Evolutionary conservation across 2,888 invertebrate species (phyloP).

Genomic region (Amiota minor): DNA sequence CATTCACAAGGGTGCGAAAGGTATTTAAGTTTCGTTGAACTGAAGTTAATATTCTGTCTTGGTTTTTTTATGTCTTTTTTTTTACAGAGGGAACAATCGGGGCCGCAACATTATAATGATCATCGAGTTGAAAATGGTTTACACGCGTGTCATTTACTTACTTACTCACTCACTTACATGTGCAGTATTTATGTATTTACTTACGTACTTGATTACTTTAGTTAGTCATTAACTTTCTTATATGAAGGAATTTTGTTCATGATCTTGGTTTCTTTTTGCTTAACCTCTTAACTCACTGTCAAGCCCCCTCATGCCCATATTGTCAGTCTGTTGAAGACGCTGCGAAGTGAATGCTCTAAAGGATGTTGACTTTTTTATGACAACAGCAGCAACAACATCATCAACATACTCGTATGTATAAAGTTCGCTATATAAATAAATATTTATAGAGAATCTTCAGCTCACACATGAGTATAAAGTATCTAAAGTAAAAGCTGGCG

Average conservation of each 20-base stretch:
- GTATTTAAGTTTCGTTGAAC: too few species aligned
- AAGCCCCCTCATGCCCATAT: not conserved
- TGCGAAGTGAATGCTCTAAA: constrained; percentile 62
- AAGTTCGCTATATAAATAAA: constrained; percentile 3
- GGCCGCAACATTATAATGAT: constrained; percentile 27
- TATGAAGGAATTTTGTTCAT: not conserved
- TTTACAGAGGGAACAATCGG: too few species aligned
- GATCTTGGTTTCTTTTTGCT: not conserved
- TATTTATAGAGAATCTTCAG: not conserved
- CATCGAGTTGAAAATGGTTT: not conserved
- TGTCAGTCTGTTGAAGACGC: not conserved
- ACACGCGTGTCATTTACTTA: constrained; percentile 41
- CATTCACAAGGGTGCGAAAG: too few species aligned
- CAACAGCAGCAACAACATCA: not conserved
- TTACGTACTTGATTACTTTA: constrained; percentile 34
- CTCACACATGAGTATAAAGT: too few species aligned
- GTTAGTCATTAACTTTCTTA: not conserved
- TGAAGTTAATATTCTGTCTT: not conserved
- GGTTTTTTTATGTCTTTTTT: not conserved
- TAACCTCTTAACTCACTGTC: not conserved
- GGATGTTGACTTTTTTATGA: constrained; percentile 66
- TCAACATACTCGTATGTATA: constrained; percentile 18
- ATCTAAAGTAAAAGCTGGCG: not conserved
- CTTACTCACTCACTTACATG: constrained; percentile 28
- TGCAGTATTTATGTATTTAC: not conserved